Evolutionary conservation across 2,888 invertebrate genomes (phyloP), one percentile per base, ranked within the genome.

Genomic region (Buathra laborator): DNA sequence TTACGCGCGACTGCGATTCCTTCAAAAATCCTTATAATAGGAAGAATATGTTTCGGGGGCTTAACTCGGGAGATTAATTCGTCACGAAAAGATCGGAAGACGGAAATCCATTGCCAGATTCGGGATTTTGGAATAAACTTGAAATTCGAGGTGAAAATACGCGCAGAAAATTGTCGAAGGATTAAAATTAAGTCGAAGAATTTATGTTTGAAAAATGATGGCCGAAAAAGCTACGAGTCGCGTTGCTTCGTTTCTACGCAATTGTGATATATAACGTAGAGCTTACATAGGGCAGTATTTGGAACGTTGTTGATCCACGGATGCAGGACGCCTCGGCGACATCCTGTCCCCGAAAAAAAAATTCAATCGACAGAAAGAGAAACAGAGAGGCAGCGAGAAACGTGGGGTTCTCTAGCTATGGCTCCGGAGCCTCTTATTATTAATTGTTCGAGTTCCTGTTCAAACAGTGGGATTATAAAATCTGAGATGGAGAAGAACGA

Each of bases 401-500:
- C 87, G 86, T 83, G 87, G 84, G 87, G 82, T 87, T 88, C 86
- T 86, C 84, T 79, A 82, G 84, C 86, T 87, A 86, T 86, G 86
- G 87, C 87, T 81, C 37, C 81, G 67, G 80, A 84, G 84, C 86
- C 84, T 86, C 86, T 89, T 87, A 91, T 91, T 92, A 91, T 92
- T 91, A 92, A 93, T 93, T 93, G 92, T 93, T 93, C 92, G 90
- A 91, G 92, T 92, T 92, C 91, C 92, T 92, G 91, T 88, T 90
- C 90, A 90, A 92, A 92, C 92, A 91, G 90, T 90, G 90, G 88
- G 89, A 92, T 92, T 92, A 91, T 78, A 91, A 91, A 91, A 92
- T 92, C 91, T 87, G 87, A 83, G 87, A 78, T 80, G 72, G 81
- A 70, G 75, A 56, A 67, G 66, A 72, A 67, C 59, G 56, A 14